Base-by-base conservation (phyloP, 2,113 vertebrate species). In the Tupaia chinensis region DNA sequence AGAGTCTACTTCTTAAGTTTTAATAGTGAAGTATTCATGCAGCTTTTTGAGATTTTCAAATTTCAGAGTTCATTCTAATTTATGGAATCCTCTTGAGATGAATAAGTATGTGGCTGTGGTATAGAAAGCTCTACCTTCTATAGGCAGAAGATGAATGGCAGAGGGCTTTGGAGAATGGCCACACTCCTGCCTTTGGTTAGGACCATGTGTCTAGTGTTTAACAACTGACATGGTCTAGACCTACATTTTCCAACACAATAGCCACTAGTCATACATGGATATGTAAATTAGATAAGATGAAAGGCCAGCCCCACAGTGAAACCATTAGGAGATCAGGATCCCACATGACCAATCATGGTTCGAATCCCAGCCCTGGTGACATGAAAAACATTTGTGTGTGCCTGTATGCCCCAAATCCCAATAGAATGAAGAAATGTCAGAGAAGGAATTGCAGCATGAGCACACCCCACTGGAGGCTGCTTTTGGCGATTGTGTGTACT, bases 11-110 rank as follows among this genome's bases (percentile, higher is more conserved):
- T 78, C 32, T 69, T 74, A 72, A 60, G 27, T 56, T 92, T 87
- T 58, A 68, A 85, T 85, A 86, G 32, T 70, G 25, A 32, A 58
- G 58, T 17, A 72, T 82, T 61, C 32, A 53, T 70, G 44, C 86
- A 77, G 27, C 6, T 89, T 44, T 65, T 86, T 79, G 60, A 80
- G 61, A 16, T 70, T 89, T 79, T 93, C 74, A 82, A 82, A 76
- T 56, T 82, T 54, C 34, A 84, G 32, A 34, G n/a, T 85, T 79
- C 29, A 87, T 22, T 32, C n/a, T 77, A 32, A 54, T n/a, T 89
- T 91, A 32, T 16, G 44, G 25, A 73, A 84, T 65, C 58, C 44
- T 81, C 7, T 4, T 76, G 65, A 32, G 63, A 70, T 25, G 81
- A 87, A 44, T 92, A 58, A 80, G 81, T 20, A 53, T 3, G 23